phyloP scores from a whole-genome alignment of 2,797 vertebrate species.

The Vireo griseus region DNA sequence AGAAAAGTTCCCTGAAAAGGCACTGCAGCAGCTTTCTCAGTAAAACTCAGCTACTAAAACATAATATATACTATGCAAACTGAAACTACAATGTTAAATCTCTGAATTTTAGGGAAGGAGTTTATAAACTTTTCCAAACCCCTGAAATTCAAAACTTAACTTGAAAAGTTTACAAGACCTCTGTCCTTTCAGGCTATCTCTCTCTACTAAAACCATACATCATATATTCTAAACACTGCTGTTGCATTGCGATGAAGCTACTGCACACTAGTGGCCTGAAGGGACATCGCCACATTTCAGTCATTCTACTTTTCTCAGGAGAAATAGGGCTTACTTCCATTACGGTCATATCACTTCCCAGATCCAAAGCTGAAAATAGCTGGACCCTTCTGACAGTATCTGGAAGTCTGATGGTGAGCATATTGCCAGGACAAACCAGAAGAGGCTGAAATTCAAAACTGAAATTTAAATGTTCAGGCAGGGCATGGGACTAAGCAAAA shows the following conservation, averaged over 20 bases:
- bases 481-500: background rate
- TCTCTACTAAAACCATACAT: background rate
- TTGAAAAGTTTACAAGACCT: background rate
- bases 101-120: background rate
- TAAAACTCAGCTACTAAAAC: background rate
- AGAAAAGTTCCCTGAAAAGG: background rate
- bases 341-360: background rate
- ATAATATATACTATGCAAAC: background rate
- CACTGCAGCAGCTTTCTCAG: background rate
- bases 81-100: background rate
- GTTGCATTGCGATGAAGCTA: background rate
- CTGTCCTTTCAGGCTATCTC: background rate
- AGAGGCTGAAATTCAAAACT: background rate
- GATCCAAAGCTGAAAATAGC: background rate
- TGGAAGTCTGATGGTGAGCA: fast-evolving
- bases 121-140: background rate
- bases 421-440: background rate
- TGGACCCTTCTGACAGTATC: background rate
- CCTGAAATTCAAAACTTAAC: background rate
- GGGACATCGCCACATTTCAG: background rate
- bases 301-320: background rate
- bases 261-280: background rate
- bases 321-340: background rate
- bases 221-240: background rate
- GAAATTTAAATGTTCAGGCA: background rate